Conservation (phyloP, 2,113 vertebrate species). For the Argyrosomus japonicus region DNA sequence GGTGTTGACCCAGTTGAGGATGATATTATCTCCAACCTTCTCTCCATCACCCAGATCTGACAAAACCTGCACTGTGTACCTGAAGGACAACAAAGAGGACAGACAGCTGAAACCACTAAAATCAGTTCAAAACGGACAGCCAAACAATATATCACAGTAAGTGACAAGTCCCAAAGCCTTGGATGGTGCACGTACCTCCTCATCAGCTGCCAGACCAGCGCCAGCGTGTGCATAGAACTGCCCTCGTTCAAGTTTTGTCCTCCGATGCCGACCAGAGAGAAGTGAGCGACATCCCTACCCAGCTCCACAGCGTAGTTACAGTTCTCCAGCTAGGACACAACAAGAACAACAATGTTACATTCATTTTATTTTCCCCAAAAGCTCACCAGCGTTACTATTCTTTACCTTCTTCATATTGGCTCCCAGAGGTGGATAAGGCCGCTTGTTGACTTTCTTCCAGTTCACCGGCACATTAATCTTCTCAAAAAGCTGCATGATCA, state of each 20-base stretch:
- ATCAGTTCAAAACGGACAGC: neutral
- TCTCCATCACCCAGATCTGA: conserved; percentile 94
- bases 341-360: neutral
- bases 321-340: conserved; percentile 90
- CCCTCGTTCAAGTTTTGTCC: conserved; percentile 94
- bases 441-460: conserved; percentile 92
- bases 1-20: conserved; percentile 95
- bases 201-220: conserved; percentile 97
- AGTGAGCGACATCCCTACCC: conserved; percentile 90
- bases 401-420: conserved; percentile 94
- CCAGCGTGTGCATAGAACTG: conserved; percentile 91
- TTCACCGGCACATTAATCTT: conserved; percentile 89
- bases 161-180: neutral
- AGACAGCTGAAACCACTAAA: neutral
- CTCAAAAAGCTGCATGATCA: conserved; percentile 95
- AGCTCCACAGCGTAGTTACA: conserved; percentile 96
- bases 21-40: conserved; percentile 92
- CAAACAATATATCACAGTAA: neutral
- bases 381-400: neutral
- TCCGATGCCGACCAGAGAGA: conserved; percentile 96
- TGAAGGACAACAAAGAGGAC: conserved; percentile 58
- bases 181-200: conserved; percentile 84
- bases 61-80: conserved; percentile 93
- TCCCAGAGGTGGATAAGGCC: conserved; percentile 90
- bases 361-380: neutral